Conservation (phyloP, 2,797 vertebrate species). For the Xerus rutilus region DNA sequence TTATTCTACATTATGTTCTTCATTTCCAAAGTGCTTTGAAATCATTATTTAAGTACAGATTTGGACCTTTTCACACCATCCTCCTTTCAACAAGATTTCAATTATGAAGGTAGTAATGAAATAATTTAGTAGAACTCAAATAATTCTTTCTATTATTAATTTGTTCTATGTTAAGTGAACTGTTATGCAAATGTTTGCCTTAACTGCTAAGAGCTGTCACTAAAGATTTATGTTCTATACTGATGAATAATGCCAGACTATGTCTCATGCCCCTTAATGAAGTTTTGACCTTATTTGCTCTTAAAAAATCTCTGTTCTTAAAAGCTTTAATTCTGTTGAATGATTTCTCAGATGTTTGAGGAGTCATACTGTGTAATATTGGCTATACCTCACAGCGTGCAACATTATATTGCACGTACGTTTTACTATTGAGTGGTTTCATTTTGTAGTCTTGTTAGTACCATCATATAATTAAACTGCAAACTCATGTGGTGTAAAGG, state of each 20-base stretch:
- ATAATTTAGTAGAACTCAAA: background rate
- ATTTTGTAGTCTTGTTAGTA: constrained; percentile 68
- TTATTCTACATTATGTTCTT: background rate
- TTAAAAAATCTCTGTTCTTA: constrained; percentile 76
- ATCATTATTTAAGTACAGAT: background rate
- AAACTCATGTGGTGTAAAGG: constrained; percentile 81
- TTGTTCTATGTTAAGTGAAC: constrained; percentile 42
- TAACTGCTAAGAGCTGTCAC: constrained; percentile 41
- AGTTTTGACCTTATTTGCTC: constrained; percentile 83
- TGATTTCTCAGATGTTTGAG: constrained; percentile 71
- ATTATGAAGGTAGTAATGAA: background rate
- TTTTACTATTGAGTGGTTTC: constrained; percentile 71
- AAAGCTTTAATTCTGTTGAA: constrained; percentile 82
- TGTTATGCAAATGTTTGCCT: constrained; percentile 77
- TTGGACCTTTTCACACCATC: background rate
- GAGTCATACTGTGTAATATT: constrained; percentile 72
- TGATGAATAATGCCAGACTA: constrained; percentile 62
- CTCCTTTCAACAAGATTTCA: background rate
- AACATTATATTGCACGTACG: constrained; percentile 42
- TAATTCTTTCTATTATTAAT: constrained; percentile 60
- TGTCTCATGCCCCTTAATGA: constrained; percentile 73
- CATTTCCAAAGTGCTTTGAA: constrained; percentile 42
- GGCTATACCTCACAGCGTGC: constrained; percentile 70
- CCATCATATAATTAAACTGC: constrained; percentile 81
- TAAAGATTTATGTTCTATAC: constrained; percentile 61